These are phyloP conservation scores for Drosophila paulistorum DNA, from an alignment of 1,140 invertebrate genomes.

Conservation along the genomic window DNA sequence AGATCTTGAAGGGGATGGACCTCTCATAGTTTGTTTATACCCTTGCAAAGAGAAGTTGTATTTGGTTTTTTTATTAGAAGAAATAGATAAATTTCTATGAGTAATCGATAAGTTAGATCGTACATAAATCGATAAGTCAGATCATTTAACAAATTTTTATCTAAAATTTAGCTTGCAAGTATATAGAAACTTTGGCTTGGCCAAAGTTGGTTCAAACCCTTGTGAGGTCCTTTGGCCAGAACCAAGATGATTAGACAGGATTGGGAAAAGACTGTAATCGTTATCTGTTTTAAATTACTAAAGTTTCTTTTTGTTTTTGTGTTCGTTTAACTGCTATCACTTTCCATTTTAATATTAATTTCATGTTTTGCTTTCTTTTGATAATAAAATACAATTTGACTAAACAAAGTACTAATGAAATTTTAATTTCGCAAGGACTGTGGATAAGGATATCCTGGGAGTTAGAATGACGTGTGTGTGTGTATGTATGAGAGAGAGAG, in stretches of 20 bases:
- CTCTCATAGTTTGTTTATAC: neutral
- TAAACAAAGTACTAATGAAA: constrained; percentile 58
- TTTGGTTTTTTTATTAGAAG: too few relatives aligned
- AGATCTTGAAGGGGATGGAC: constrained; percentile 11
- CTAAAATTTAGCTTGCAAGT: neutral
- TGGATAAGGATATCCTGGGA: neutral
- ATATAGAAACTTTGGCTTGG: neutral
- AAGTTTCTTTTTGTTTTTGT: constrained; percentile 41
- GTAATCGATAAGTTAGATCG: too few relatives aligned
- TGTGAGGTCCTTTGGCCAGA: neutral
- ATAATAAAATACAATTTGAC: constrained; percentile 70
- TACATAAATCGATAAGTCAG: too few relatives aligned
- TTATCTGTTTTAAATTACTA: constrained; percentile 56
- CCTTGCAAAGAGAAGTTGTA: neutral
- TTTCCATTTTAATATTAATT: constrained; percentile 65
- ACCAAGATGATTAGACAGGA: neutral
- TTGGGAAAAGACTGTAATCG: neutral
- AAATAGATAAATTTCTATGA: too few relatives aligned
- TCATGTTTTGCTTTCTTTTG: constrained; percentile 38
- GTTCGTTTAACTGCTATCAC: constrained; percentile 76
- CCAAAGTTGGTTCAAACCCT: neutral
- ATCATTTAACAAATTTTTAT: too few relatives aligned
- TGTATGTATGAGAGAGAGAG: neutral
- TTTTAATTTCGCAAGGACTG: constrained; percentile 35
- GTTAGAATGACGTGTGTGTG: neutral